Conservation (phyloP, 2,113 vertebrate genomes). For the Danionella cerebrum region DNA sequence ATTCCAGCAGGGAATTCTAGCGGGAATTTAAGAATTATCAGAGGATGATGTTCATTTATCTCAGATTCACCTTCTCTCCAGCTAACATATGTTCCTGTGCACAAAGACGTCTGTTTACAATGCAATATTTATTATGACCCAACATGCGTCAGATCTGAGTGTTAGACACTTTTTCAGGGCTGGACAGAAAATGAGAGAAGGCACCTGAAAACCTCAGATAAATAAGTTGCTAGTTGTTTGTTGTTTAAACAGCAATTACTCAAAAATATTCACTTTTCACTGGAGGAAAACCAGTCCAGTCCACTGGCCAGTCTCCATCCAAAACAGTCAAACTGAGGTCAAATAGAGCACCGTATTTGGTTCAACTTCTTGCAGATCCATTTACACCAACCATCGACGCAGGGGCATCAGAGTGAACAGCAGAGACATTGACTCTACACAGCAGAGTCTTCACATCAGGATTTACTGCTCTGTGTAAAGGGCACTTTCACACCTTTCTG, state of each 20-base stretch:
- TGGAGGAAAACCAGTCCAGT: slow-evolving; percentile 3
- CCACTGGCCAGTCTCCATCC: too few relatives aligned
- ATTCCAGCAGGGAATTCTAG: background rate
- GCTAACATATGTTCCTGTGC: background rate
- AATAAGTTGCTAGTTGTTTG: too few relatives aligned
- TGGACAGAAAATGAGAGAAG: background rate
- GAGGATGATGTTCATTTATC: background rate
- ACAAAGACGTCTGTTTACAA: background rate
- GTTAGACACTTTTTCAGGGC: background rate
- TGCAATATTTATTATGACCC: background rate
- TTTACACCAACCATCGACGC: slow-evolving; percentile 31
- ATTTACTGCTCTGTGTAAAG: slow-evolving; percentile 65
- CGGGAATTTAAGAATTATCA: background rate
- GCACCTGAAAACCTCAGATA: background rate
- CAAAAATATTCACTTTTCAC: slow-evolving; percentile 14
- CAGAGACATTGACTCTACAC: too few relatives aligned
- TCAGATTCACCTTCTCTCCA: background rate
- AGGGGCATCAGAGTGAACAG: slow-evolving; percentile 37
- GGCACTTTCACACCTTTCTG: slow-evolving; percentile 76
- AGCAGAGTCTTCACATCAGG: slow-evolving; percentile 60
- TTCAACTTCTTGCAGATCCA: slow-evolving; percentile 31
- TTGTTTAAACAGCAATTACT: slow-evolving; percentile 29
- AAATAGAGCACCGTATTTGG: slow-evolving; percentile 13
- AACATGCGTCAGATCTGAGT: background rate
- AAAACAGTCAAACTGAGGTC: too few relatives aligned